phyloP scores from a whole-genome alignment of 2,113 vertebrate genomes.

The Lonchura striata region DNA sequence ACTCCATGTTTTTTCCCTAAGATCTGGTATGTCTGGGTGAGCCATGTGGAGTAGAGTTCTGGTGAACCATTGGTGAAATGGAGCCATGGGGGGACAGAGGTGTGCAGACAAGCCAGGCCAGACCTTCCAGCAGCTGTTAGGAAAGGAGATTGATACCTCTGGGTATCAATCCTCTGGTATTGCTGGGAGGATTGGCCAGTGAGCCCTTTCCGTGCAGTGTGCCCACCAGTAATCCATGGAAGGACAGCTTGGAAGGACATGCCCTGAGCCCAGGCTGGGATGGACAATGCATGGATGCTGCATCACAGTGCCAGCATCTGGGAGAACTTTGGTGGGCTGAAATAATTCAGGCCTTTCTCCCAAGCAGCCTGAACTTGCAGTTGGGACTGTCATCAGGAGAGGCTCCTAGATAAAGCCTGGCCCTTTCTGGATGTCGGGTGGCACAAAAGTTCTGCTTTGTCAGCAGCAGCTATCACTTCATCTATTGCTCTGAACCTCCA shows the following conservation, averaged over 20 bases:
- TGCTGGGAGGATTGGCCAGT: not conserved
- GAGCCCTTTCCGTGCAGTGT: not conserved
- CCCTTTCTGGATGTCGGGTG: not conserved
- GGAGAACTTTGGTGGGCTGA: not conserved
- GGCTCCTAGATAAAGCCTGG: not conserved
- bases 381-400: not conserved
- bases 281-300: not conserved
- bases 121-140: not conserved
- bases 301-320: not conserved
- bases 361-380: not conserved
- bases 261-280: not conserved
- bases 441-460: not conserved
- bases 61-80: not conserved
- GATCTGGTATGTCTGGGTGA: not conserved
- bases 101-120: not conserved
- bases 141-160: not conserved
- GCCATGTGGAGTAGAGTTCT: not conserved
- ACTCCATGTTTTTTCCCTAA: not conserved
- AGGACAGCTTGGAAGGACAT: not conserved
- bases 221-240: not conserved
- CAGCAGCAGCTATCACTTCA: not conserved
- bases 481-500: not conserved
- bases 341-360: not conserved
- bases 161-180: no score
- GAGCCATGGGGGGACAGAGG: not conserved